Percentiles rank a stretch among this genome's conserved stretches.
Conservation (phyloP, 2,797 vertebrate species). For the Chaetodon trifasciatus region DNA sequence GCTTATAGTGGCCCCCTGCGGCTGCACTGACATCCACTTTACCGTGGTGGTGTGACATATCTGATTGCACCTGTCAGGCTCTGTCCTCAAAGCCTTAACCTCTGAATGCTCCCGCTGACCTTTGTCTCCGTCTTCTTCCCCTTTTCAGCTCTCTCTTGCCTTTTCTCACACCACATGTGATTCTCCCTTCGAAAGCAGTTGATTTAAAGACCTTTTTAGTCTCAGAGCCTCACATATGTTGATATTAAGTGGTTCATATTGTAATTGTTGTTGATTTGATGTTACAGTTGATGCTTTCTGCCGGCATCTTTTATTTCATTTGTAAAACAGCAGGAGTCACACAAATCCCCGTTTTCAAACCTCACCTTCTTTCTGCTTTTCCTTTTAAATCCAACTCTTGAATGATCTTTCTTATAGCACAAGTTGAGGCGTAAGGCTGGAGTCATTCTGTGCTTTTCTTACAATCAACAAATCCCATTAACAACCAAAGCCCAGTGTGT, state of each 20-base stretch:
- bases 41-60: conserved; percentile 62
- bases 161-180: conserved; percentile 28
- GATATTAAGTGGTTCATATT: not conserved
- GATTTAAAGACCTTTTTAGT: not conserved
- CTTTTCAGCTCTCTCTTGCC: conserved; percentile 30
- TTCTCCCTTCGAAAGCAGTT: not conserved
- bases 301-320: conserved; percentile 8
- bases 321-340: conserved; percentile 27
- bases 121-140: conserved; percentile 60
- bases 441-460: not conserved
- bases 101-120: conserved; percentile 59
- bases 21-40: conserved; percentile 73
- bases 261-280: conserved; percentile 6
- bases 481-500: not conserved
- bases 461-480: conserved; percentile 8
- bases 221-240: not conserved
- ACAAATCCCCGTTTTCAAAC: not conserved
- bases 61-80: conserved; percentile 79
- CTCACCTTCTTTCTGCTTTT: too few relatives aligned
- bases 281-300: conserved; percentile 1
- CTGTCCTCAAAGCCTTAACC: conserved; percentile 68
- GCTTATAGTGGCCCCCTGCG: conserved; percentile 65
- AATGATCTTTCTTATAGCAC: too few relatives aligned
- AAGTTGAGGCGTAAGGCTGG: too few relatives aligned
- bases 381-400: too few relatives aligned